phyloP scores from a whole-genome alignment of 2,797 vertebrate species.

The Rhyacichthys aspro region DNA sequence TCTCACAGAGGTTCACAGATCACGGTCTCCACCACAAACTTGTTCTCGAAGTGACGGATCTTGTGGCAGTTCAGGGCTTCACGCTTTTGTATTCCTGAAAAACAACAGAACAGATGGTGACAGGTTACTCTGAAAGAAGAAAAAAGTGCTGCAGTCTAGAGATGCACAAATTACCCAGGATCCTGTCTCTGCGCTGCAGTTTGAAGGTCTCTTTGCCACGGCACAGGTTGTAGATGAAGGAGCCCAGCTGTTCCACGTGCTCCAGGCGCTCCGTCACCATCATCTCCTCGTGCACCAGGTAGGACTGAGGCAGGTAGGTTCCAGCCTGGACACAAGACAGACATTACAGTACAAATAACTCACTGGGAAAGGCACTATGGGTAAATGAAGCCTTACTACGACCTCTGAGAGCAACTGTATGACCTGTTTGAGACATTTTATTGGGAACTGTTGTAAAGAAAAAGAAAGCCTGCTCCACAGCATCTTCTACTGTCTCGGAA shows the following conservation, averaged over 20 bases:
- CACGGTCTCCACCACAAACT: conserved; percentile 88
- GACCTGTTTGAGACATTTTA: too few species aligned
- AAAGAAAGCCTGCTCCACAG: too few species aligned
- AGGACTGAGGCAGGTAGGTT: conserved; percentile 94
- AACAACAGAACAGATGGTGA: not conserved
- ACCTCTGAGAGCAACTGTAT: too few species aligned
- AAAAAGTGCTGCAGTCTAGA: not conserved
- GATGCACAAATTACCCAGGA: conserved; percentile 63
- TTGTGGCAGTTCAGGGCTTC: conserved; percentile 86
- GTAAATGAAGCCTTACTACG: too few species aligned
- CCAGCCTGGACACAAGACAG: conserved; percentile 81
- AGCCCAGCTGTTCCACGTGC: conserved; percentile 88
- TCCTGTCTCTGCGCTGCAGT: conserved; percentile 88
- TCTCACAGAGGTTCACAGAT: conserved; percentile 92
- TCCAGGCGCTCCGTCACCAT: conserved; percentile 93
- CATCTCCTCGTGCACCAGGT: conserved; percentile 96
- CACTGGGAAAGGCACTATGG: too few species aligned
- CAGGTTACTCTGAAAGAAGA: not conserved
- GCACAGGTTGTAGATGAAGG: conserved; percentile 91
- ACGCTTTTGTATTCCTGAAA: conserved; percentile 93
- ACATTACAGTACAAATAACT: too few species aligned
- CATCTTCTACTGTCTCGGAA: too few species aligned
- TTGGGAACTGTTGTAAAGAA: too few species aligned
- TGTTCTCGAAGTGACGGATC: conserved; percentile 92
- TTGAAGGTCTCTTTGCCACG: conserved; percentile 91